Percentiles rank a stretch among this genome's conserved stretches.
These are phyloP conservation scores for Anolis sagrei DNA, from an alignment of 2,113 vertebrate genomes.

Conservation along the genomic window DNA sequence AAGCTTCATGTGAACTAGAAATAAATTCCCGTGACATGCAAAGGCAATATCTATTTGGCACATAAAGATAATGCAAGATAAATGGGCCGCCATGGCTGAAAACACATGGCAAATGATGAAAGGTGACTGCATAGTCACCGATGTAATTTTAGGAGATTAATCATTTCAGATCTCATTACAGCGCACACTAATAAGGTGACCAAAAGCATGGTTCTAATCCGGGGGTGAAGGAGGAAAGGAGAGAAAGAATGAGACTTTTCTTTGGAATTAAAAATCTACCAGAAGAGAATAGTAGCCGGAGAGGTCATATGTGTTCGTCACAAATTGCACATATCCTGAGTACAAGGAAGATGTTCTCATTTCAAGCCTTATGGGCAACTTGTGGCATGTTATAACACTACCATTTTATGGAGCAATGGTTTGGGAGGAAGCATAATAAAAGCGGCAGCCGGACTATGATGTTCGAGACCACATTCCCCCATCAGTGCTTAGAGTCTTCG, in stretches of 20 bases:
- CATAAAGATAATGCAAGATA: conserved; percentile 53
- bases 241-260: conserved; percentile 51
- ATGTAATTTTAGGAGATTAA: conserved; percentile 65
- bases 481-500: conserved; percentile 33
- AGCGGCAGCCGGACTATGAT: conserved; percentile 27
- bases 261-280: conserved; percentile 44
- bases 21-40: conserved; percentile 30
- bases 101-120: conserved; percentile 56
- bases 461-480: conserved; percentile 31
- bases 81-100: conserved; percentile 57
- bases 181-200: conserved; percentile 52
- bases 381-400: not conserved
- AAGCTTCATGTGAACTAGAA: conserved; percentile 21
- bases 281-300: conserved; percentile 48
- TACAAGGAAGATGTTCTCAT: conserved; percentile 49
- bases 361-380: not conserved
- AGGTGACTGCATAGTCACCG: conserved; percentile 59
- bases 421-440: conserved; percentile 52
- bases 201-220: conserved; percentile 53
- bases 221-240: not conserved
- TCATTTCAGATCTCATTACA: conserved; percentile 55
- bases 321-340: conserved; percentile 56
- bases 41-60: conserved; percentile 56
- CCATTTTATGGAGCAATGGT: conserved; percentile 57
- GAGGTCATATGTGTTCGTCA: conserved; percentile 51